Conservation (phyloP, 2,797 vertebrate genomes). For the Philypnodon macrostomus region DNA sequence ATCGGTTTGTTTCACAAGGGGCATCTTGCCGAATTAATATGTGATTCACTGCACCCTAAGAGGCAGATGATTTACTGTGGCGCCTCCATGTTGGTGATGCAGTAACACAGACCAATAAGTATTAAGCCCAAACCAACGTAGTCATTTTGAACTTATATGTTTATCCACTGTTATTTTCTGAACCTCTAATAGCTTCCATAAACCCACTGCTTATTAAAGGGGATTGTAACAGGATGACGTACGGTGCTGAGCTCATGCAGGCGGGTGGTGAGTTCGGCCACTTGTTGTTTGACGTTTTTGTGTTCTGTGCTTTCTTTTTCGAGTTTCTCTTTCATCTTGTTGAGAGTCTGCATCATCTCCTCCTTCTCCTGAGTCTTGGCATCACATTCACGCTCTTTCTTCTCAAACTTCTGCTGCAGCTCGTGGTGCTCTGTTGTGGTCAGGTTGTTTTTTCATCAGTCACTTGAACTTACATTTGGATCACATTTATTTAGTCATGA, state of each 20-base stretch:
- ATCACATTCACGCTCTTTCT: constrained; percentile 95
- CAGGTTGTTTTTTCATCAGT: not conserved
- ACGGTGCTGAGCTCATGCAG: constrained; percentile 92
- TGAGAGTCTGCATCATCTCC: constrained; percentile 98
- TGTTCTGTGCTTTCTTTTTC: constrained; percentile 92
- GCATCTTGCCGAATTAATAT: too few relatives aligned
- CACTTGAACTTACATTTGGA: not conserved
- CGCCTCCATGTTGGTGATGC: not conserved
- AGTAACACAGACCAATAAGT: not conserved
- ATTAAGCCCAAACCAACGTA: not conserved
- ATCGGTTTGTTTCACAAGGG: too few relatives aligned
- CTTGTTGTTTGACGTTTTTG: constrained; percentile 93
- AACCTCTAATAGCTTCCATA: constrained; percentile 4
- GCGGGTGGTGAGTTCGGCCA: constrained; percentile 83
- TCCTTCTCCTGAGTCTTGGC: constrained; percentile 98
- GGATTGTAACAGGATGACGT: constrained; percentile 42
- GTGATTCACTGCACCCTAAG: too few relatives aligned
- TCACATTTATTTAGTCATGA: not conserved
- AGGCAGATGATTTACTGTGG: not conserved
- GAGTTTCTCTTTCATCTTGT: constrained; percentile 99
- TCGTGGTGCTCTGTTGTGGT: constrained; percentile 89
- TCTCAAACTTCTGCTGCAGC: constrained; percentile 93
- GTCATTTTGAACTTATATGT: not conserved
- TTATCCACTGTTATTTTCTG: constrained; percentile 5
- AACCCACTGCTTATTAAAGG: not conserved